These are phyloP conservation scores for Rotaria macrura DNA, from an alignment of 2,888 invertebrate species.

Conservation along the genomic window DNA sequence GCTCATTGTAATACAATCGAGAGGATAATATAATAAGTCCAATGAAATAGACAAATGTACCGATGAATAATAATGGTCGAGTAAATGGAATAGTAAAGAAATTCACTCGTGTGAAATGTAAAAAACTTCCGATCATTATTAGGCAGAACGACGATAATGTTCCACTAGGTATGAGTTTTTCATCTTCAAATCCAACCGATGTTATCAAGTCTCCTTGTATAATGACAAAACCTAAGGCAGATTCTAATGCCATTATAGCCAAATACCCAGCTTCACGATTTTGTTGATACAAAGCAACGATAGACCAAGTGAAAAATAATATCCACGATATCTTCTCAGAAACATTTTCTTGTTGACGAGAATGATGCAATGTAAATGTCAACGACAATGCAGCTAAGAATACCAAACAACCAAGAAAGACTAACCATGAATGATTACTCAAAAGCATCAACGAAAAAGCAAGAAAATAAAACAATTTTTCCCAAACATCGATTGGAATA, in stretches of 20 bases:
- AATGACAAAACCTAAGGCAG: not conserved
- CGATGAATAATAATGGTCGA: not conserved
- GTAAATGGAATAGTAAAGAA: not conserved
- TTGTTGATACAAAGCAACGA: not conserved
- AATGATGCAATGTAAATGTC: not conserved
- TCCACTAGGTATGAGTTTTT: not conserved
- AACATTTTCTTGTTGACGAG: not conserved
- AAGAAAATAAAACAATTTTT: not conserved
- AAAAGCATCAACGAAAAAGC: not conserved
- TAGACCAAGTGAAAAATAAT: not conserved
- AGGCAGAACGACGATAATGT: not conserved
- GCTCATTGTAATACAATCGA: fast-evolving
- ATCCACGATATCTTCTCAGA: not conserved
- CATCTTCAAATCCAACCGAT: not conserved
- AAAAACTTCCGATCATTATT: not conserved
- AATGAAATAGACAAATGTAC: not conserved
- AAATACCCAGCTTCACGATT: not conserved
- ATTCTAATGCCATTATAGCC: not conserved
- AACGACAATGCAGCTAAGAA: not conserved
- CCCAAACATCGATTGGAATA: not conserved
- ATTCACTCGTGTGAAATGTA: not conserved
- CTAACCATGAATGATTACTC: not conserved
- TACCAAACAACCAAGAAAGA: not conserved
- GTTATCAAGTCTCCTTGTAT: not conserved
- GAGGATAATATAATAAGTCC: not conserved